Conservation (phyloP, 1,140 invertebrate genomes). For the Ooceraea biroi region DNA sequence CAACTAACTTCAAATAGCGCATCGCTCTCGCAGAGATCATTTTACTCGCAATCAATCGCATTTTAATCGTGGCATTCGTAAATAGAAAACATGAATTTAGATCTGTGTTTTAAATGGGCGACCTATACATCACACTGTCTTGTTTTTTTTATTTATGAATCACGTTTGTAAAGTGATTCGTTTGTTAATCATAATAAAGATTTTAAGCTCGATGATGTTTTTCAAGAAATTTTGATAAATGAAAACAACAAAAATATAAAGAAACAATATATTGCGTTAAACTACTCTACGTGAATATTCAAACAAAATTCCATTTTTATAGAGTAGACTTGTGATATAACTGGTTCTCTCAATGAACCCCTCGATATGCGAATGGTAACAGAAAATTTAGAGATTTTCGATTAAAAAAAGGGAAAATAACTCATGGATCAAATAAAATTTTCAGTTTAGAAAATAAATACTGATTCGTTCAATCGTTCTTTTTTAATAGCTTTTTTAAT, state of each 20-base stretch:
- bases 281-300: slow-evolving; percentile 27
- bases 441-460: slow-evolving; percentile 3
- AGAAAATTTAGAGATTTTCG: slow-evolving; percentile 15
- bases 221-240: not conserved
- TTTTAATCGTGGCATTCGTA: too few species aligned
- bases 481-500: slow-evolving; percentile 27
- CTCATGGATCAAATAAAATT: slow-evolving; percentile 5
- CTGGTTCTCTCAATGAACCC: not conserved
- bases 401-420: not conserved
- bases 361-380: not conserved
- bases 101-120: too few species aligned
- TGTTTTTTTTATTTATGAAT: too few species aligned
- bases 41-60: too few species aligned
- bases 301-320: slow-evolving; percentile 21
- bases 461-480: not conserved
- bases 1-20: not conserved
- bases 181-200: too few species aligned
- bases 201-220: too few species aligned
- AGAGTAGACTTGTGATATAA: not conserved
- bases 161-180: too few species aligned
- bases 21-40: not conserved
- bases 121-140: too few species aligned
- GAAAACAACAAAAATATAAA: not conserved
- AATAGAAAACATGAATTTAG: too few species aligned
- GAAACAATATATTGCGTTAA: not conserved